These are phyloP conservation scores for Coenonympha arcania DNA, from an alignment of 2,888 invertebrate genomes.

Conservation along the genomic window DNA sequence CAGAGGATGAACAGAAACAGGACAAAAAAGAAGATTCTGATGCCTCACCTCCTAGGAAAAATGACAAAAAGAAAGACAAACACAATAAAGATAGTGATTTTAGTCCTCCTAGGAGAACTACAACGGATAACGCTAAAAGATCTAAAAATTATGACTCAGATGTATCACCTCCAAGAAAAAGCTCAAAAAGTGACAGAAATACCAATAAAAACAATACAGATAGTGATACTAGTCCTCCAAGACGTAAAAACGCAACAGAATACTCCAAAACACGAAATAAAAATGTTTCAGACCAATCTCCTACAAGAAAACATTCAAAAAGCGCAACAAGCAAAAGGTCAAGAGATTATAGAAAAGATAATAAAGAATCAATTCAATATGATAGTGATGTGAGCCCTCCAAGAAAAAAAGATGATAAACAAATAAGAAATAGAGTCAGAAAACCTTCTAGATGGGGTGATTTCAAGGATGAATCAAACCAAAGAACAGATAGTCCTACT, in stretches of 20 bases:
- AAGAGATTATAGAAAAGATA: constrained; percentile 25
- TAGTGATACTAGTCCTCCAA: constrained; percentile 10
- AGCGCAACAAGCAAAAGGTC: constrained; percentile 10
- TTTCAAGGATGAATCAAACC: constrained; percentile 10
- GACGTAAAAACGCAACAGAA: not conserved
- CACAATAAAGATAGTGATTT: constrained; percentile 50
- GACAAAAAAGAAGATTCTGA: constrained; percentile 49
- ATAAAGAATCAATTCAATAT: constrained; percentile 27
- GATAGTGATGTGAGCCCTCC: constrained; percentile 36
- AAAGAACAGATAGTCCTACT: constrained; percentile 1
- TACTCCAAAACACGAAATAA: not conserved
- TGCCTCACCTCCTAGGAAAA: constrained; percentile 35
- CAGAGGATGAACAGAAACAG: constrained; percentile 57
- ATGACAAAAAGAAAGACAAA: constrained; percentile 16
- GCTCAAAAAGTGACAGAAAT: not conserved
- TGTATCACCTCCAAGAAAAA: constrained; percentile 34
- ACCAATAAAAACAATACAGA: not conserved
- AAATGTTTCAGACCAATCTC: not conserved
- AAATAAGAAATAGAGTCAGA: constrained; percentile 3
- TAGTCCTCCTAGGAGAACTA: constrained; percentile 49
- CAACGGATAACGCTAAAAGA: constrained; percentile 1
- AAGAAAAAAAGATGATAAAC: constrained; percentile 2
- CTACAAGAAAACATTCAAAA: not conserved
- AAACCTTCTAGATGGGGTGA: constrained; percentile 19
- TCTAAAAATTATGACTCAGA: constrained; percentile 33